Evolutionary conservation across 1,140 invertebrate species (phyloP).

Genomic region (Formica selysi): DNA sequence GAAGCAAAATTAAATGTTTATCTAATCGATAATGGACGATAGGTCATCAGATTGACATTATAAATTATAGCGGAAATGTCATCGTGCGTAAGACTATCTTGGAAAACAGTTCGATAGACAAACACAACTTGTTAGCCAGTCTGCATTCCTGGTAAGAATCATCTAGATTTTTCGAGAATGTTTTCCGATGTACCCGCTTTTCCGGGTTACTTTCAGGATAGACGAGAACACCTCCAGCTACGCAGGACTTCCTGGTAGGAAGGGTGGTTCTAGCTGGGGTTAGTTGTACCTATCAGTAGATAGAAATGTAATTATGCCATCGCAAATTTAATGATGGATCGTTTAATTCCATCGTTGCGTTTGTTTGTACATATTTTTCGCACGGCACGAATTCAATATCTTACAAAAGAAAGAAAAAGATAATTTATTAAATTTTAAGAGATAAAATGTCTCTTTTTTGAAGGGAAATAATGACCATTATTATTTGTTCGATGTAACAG

Average conservation of each 20-base stretch:
- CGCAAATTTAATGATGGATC: background rate
- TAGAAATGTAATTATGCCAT: background rate
- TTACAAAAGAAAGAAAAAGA: background rate
- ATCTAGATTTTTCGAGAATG: conserved; percentile 60
- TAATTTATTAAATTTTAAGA: background rate
- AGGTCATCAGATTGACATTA: conserved; percentile 47
- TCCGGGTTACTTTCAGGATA: conserved; percentile 54
- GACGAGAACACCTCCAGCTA: conserved; percentile 53
- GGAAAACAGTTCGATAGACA: background rate
- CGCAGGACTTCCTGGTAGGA: conserved; percentile 58
- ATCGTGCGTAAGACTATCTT: conserved; percentile 2
- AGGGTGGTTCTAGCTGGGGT: conserved; percentile 64
- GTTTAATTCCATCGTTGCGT: background rate
- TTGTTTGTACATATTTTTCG: background rate
- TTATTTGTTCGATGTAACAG: too few relatives aligned
- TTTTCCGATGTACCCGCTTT: conserved; percentile 47
- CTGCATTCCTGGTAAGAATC: conserved; percentile 49
- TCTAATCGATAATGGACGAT: conserved; percentile 16
- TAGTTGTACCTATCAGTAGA: conserved; percentile 36
- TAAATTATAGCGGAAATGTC: conserved; percentile 10
- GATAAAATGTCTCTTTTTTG: background rate
- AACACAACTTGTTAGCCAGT: background rate
- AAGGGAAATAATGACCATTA: background rate
- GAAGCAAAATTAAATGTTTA: conserved; percentile 23
- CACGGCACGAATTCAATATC: background rate